Percentiles rank a stretch among this genome's conserved stretches.
Evolutionary conservation across 2,797 vertebrate species (phyloP).

Genomic region (Mastacembelus armatus): DNA sequence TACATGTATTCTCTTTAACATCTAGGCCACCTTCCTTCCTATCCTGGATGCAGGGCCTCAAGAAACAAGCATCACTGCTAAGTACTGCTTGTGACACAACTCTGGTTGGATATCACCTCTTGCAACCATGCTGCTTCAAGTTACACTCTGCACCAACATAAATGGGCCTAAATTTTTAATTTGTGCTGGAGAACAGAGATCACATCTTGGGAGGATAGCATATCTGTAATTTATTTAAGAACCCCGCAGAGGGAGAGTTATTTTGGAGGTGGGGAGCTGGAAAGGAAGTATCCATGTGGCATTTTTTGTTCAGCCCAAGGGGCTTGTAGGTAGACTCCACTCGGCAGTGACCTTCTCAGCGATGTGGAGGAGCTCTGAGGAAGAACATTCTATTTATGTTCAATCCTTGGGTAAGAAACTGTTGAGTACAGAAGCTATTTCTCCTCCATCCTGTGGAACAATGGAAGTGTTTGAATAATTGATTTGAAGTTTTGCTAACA

Average conservation of each 20-base stretch:
- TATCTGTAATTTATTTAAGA: constrained; percentile 84
- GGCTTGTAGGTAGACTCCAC: constrained; percentile 66
- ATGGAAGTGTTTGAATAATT: constrained; percentile 66
- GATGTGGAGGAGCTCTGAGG: constrained; percentile 41
- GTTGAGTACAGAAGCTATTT: constrained; percentile 41
- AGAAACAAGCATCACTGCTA: constrained; percentile 68
- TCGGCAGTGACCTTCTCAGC: constrained; percentile 70
- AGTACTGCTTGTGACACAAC: constrained; percentile 66
- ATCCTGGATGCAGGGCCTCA: constrained; percentile 41
- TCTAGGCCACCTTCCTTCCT: constrained; percentile 47
- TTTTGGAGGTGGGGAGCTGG: constrained; percentile 72
- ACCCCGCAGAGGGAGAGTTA: constrained; percentile 69
- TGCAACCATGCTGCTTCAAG: constrained; percentile 75
- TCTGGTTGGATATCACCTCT: constrained; percentile 69
- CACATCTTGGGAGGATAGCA: constrained; percentile 81
- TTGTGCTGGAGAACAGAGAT: constrained; percentile 80
- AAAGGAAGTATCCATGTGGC: constrained; percentile 70
- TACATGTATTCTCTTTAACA: constrained; percentile 47
- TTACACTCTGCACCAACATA: constrained; percentile 78
- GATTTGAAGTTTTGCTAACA: constrained; percentile 66
- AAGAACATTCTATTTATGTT: constrained; percentile 67
- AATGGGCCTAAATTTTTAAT: constrained; percentile 86
- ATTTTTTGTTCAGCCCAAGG: constrained; percentile 65
- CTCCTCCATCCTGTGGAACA: constrained; percentile 49
- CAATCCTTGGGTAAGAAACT: constrained; percentile 50